phyloP scores from a whole-genome alignment of 2,888 invertebrate species.

The Hylaea fasciaria region DNA sequence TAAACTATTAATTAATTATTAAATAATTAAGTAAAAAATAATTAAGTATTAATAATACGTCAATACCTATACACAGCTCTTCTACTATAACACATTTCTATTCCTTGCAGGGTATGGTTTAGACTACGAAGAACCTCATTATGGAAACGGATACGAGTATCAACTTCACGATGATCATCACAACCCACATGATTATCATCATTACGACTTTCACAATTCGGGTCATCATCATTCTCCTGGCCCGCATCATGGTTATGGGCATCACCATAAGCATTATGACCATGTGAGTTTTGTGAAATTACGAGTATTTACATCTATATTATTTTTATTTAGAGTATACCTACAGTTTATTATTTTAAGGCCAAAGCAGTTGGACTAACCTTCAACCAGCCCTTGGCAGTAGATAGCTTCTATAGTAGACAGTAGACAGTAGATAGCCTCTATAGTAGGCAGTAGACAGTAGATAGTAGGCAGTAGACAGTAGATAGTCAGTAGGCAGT shows the following conservation, averaged over 20 bases:
- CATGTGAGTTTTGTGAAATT: slow-evolving; percentile 58
- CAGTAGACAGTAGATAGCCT: no score
- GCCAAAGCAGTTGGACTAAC: no score
- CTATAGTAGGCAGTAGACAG: no score
- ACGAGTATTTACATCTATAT: no score
- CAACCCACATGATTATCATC: slow-evolving; percentile 51
- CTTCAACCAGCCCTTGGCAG: no score
- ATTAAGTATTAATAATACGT: no score
- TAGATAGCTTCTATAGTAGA: no score
- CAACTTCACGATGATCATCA: slow-evolving; percentile 53
- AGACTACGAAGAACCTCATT: slow-evolving; percentile 71
- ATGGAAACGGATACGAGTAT: slow-evolving; percentile 63
- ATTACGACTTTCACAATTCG: slow-evolving; percentile 46
- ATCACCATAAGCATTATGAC: slow-evolving; percentile 65
- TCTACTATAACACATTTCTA: slow-evolving; percentile 7
- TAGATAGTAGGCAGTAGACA: no score
- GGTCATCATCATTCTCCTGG: slow-evolving; percentile 49
- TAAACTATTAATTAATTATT: slow-evolving; percentile 14
- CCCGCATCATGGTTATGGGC: slow-evolving; percentile 47
- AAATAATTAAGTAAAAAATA: neutral
- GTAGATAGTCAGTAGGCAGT: no score
- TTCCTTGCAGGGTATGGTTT: slow-evolving; percentile 62
- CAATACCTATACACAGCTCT: neutral
- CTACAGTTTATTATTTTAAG: no score
- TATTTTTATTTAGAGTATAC: no score